phyloP scores from a whole-genome alignment of 2,888 invertebrate genomes.

The Drosophila longiperda region DNA sequence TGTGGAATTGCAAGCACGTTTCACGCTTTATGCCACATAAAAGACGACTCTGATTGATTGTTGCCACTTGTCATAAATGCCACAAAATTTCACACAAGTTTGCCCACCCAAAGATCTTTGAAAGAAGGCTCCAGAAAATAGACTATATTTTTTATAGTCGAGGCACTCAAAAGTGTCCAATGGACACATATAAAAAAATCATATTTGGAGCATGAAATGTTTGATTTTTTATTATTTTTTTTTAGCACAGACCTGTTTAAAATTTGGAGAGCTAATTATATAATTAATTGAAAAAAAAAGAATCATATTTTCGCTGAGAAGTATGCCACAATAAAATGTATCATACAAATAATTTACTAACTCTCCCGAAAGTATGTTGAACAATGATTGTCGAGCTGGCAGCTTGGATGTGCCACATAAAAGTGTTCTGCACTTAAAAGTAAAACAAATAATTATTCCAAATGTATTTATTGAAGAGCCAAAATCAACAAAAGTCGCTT shows the following conservation, averaged over 20 bases:
- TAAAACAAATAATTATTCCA: background rate
- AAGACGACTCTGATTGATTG: conserved; percentile 66
- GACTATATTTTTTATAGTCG: background rate
- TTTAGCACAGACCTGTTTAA: background rate
- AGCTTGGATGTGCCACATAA: background rate
- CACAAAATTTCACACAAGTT: conserved; percentile 57
- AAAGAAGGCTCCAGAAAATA: conserved; percentile 8
- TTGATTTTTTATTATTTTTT: background rate
- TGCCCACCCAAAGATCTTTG: background rate
- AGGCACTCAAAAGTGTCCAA: conserved; percentile 44
- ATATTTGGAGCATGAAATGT: background rate
- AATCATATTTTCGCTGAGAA: background rate
- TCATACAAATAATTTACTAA: background rate
- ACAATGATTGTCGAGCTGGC: background rate
- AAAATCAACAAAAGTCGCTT: background rate
- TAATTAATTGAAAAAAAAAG: background rate
- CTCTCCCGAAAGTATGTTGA: background rate
- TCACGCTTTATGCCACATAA: conserved; percentile 46
- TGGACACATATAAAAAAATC: background rate
- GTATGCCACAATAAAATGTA: background rate
- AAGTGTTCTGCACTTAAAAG: background rate
- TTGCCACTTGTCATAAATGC: conserved; percentile 58
- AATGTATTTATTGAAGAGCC: background rate
- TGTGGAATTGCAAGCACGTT: conserved; percentile 64
- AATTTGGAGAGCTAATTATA: background rate